Base-by-base conservation (phyloP, 2,888 invertebrate species). In the Epinotia ramella region DNA sequence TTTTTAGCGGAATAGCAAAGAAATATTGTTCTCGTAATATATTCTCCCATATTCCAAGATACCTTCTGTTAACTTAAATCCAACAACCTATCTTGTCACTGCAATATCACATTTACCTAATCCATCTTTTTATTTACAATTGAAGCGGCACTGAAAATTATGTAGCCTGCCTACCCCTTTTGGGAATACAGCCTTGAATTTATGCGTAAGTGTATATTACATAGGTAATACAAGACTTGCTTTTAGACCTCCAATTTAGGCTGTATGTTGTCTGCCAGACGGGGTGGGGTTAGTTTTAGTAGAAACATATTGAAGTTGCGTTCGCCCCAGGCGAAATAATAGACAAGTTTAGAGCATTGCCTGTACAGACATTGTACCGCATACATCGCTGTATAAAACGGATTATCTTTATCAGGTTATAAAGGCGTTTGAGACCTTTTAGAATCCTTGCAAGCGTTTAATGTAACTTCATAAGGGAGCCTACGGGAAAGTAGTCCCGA, bases 391-490 rank as follows among this genome's bases (percentile, higher is more conserved):
- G n/a, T 33, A 60, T 12, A 69, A 24, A 66, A 66, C 11, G 5
- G 69, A 28, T 46, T 46, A 69, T 60, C 16, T 69, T 9, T 0
- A 20, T 28, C n/a, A 7, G 28, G n/a, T 7, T 12, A 28, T 24
- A 46, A 60, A 59, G 59, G 59, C 16, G n/a, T 11, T 69, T 60
- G 46, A 24, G 69, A 11, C 24, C n/a, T 69, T 69, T 69, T 18
- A 28, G 11, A 40, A 59, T 84, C 84, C 84, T 84, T 81, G 84
- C 81, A 87, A 81, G 84, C 84, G 88, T 88, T 88, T 89, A 89
- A 88, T 88, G 87, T 90, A 90, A 92, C 91, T 92, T 90, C 86
- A 88, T 91, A 89, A 88, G 88, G 89, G 82, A 82, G 84, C 83
- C 84, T 83, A 82, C 84, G 84, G 40, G 9, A 40, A 84, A 86